Conservation (phyloP, 2,888 invertebrate species). For the Eumerus sabulonum region DNA sequence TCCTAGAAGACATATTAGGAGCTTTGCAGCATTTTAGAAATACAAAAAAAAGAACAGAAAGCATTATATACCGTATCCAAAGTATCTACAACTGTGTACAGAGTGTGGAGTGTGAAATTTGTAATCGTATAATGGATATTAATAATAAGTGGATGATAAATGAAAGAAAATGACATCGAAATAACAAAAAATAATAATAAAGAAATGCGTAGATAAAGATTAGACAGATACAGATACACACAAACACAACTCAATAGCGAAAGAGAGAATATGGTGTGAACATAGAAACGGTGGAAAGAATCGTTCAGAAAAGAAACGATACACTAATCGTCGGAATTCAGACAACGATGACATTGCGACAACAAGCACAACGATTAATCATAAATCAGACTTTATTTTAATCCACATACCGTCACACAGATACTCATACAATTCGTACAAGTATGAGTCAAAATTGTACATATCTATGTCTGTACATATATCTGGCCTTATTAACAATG, state of each 20-base stretch:
- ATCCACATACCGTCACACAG: slow-evolving; percentile 46
- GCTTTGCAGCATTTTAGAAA: no score
- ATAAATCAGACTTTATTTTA: slow-evolving; percentile 70
- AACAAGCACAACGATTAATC: slow-evolving; percentile 69
- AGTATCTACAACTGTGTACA: slow-evolving; percentile 10
- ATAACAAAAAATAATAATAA: no score
- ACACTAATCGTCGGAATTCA: slow-evolving; percentile 65
- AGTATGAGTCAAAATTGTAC: slow-evolving; percentile 6
- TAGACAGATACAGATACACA: slow-evolving; percentile 53
- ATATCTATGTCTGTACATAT: slow-evolving; percentile 16
- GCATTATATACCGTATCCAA: slow-evolving; percentile 10
- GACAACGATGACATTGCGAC: slow-evolving; percentile 69
- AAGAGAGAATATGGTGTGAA: slow-evolving; percentile 39
- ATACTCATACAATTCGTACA: not conserved
- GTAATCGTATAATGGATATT: slow-evolving; percentile 67
- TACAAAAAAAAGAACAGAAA: no score
- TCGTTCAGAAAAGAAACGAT: slow-evolving; percentile 58
- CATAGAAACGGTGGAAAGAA: slow-evolving; percentile 36
- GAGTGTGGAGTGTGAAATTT: slow-evolving; percentile 56
- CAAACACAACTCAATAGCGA: slow-evolving; percentile 25
- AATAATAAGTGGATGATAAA: slow-evolving; percentile 68
- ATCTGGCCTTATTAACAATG: slow-evolving; percentile 40
- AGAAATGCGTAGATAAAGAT: slow-evolving; percentile 62
- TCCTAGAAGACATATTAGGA: no score
- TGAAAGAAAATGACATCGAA: slow-evolving; percentile 64